Conservation (phyloP, 2,888 invertebrate genomes). For the Drosophila borborema region DNA sequence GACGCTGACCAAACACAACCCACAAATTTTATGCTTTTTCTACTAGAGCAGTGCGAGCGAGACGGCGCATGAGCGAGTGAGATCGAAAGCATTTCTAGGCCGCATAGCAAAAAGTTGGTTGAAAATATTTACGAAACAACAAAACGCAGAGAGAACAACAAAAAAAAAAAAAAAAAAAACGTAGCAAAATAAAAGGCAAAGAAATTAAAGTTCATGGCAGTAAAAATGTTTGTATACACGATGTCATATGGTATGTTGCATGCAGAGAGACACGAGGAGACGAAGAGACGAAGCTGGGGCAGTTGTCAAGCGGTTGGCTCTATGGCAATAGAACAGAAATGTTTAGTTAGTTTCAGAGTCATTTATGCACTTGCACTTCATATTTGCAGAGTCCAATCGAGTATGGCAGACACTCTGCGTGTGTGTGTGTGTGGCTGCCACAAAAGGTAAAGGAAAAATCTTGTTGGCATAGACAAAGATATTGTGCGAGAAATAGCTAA, state of each 20-base stretch:
- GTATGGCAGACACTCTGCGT: neutral
- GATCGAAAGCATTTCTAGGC: conserved; percentile 45
- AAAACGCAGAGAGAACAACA: neutral
- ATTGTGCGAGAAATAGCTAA: conserved; percentile 9
- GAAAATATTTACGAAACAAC: conserved; percentile 44
- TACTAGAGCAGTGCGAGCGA: neutral
- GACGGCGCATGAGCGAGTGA: neutral
- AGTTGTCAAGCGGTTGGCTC: conserved; percentile 21
- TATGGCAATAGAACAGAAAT: conserved; percentile 32
- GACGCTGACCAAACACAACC: conserved; percentile 45
- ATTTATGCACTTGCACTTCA: conserved; percentile 54
- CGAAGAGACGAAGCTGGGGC: neutral
- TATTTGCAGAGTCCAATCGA: conserved; percentile 37
- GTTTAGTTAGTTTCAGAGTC: conserved; percentile 35
- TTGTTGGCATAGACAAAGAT: neutral
- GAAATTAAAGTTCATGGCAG: conserved; percentile 54
- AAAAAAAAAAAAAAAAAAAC: neutral
- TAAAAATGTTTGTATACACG: conserved; percentile 30
- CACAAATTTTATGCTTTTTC: conserved; percentile 41
- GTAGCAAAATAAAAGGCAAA: conserved; percentile 16
- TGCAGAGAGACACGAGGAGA: neutral
- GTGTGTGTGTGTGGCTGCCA: conserved; percentile 4
- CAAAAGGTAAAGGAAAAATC: conserved; percentile 3
- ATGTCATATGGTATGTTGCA: conserved; percentile 38
- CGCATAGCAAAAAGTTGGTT: conserved; percentile 62